A percentile compares a stretch with the other conserved stretches of the same genome.
Evolutionary conservation across 2,797 vertebrate genomes (phyloP).

Genomic region (Luscinia luscinia): DNA sequence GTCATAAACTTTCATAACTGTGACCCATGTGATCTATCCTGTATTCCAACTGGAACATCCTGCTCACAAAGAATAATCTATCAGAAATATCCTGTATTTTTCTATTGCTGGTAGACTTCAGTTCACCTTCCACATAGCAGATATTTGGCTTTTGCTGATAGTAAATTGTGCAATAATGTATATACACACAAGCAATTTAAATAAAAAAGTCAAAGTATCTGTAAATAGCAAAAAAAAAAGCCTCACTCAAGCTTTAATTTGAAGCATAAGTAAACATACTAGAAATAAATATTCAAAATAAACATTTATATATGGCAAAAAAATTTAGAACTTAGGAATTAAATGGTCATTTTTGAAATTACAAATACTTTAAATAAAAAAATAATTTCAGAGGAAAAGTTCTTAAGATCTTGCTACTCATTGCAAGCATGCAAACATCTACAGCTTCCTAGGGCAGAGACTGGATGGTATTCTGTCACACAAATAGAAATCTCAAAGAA

Average conservation of each 20-base stretch:
- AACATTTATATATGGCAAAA: not conserved
- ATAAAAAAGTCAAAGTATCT: not conserved
- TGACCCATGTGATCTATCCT: not conserved
- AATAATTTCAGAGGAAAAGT: not conserved
- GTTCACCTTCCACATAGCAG: not conserved
- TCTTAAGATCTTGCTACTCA: not conserved
- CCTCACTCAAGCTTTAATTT: not conserved
- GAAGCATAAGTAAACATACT: not conserved
- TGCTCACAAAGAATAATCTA: not conserved
- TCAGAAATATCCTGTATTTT: not conserved
- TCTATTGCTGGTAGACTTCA: not conserved
- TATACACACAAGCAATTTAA: not conserved
- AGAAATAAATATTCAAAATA: not conserved
- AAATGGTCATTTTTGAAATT: not conserved
- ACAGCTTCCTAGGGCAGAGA: not conserved
- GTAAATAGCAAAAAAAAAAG: not conserved
- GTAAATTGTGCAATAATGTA: not conserved
- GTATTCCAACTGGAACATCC: not conserved
- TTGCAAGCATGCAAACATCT: not conserved
- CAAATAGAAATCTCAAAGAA: not conserved
- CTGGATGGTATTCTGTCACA: not conserved
- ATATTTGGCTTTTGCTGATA: not conserved
- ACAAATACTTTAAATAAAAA: not conserved
- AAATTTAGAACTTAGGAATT: not conserved
- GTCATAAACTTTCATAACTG: not conserved